A percentile compares a stretch with the other conserved stretches of the same genome.
Evolutionary conservation across 2,888 invertebrate species (phyloP).

Genomic region (Octodonta nipae): DNA sequence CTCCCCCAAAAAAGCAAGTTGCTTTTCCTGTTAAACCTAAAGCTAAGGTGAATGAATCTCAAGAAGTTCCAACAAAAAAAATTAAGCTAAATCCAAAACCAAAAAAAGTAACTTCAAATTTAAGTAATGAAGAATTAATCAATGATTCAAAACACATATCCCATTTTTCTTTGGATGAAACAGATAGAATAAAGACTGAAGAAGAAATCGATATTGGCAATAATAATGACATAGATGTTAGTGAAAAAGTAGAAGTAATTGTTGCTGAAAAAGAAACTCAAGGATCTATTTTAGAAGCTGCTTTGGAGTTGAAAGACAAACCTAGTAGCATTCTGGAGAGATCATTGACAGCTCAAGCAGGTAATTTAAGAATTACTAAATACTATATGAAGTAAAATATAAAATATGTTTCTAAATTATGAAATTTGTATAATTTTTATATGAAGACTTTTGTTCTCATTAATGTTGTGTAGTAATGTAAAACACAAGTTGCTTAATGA

Average conservation of each 20-base stretch:
- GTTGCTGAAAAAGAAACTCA: conserved; percentile 22
- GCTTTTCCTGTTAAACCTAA: conserved; percentile 16
- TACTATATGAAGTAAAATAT: too few species aligned
- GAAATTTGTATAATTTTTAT: too few species aligned
- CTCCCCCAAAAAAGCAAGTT: conserved; percentile 13
- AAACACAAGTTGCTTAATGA: too few species aligned
- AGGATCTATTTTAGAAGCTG: conserved; percentile 31
- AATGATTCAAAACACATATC: conserved; percentile 10
- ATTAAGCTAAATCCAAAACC: conserved; percentile 18
- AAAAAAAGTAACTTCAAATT: conserved; percentile 9
- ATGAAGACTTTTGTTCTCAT: conserved; percentile 22
- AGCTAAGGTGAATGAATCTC: conserved; percentile 11
- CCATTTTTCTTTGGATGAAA: conserved; percentile 19
- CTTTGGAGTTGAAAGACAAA: conserved; percentile 27
- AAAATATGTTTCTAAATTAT: too few species aligned
- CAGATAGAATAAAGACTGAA: conserved; percentile 22
- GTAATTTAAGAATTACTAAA: conserved; percentile 12
- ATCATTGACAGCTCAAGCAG: conserved; percentile 28
- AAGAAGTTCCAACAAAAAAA: conserved; percentile 19
- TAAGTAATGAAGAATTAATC: conserved; percentile 6
- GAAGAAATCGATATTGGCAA: conserved; percentile 13
- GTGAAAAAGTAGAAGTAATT: conserved; percentile 24
- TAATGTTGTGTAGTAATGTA: too few species aligned
- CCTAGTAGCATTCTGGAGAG: conserved; percentile 32
- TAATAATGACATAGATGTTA: conserved; percentile 14